phyloP scores from a whole-genome alignment of 2,797 vertebrate species.

The Lates japonicus region DNA sequence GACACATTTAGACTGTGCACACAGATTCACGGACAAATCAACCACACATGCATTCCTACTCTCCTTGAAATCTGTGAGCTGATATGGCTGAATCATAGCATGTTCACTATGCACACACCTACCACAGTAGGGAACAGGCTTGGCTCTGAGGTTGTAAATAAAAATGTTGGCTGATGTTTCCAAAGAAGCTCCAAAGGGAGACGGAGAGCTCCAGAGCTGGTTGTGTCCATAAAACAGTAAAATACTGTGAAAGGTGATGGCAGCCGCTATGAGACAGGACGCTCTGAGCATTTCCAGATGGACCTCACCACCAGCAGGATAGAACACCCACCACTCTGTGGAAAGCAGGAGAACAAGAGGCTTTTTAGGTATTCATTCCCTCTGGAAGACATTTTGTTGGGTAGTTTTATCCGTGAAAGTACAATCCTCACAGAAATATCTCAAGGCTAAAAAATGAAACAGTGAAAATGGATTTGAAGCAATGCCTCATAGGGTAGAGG shows the following conservation, averaged over 20 bases:
- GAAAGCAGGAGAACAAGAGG: constrained; percentile 7
- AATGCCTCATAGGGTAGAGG: neutral
- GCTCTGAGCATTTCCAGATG: constrained; percentile 82
- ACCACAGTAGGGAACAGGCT: constrained; percentile 46
- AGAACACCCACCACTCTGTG: constrained; percentile 52
- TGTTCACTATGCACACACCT: constrained; percentile 44
- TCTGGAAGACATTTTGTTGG: constrained; percentile 39
- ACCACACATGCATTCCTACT: constrained; percentile 32
- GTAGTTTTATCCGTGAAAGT: constrained; percentile 26
- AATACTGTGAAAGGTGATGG: constrained; percentile 78
- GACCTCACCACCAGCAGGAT: constrained; percentile 55
- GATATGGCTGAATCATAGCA: constrained; percentile 50
- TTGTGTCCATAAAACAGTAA: constrained; percentile 81
- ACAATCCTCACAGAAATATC: neutral
- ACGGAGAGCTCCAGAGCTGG: constrained; percentile 69
- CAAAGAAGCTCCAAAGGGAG: constrained; percentile 75
- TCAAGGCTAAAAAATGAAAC: constrained; percentile 6
- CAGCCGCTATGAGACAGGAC: constrained; percentile 72
- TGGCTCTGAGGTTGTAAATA: constrained; percentile 81
- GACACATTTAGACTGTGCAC: constrained; percentile 4
- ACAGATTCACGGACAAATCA: constrained; percentile 13
- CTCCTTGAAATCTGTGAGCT: constrained; percentile 30
- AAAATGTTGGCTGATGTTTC: constrained; percentile 75
- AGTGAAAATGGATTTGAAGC: constrained; percentile 9
- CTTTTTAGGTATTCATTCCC: constrained; percentile 37